phyloP scores from a whole-genome alignment of 1,140 invertebrate genomes.

The Cyclina sinensis region DNA sequence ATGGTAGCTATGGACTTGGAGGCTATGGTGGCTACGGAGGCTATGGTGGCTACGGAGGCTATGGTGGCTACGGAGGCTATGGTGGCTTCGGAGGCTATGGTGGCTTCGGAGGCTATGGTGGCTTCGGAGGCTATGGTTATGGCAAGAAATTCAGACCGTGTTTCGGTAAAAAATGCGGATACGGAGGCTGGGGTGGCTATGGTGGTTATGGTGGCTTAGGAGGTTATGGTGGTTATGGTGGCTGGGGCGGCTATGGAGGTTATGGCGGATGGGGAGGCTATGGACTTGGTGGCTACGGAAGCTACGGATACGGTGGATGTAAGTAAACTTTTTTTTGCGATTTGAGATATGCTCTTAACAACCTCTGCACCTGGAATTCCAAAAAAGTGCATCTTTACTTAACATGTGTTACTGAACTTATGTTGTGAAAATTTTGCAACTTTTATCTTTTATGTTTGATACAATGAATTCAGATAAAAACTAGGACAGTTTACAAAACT shows the following conservation, averaged over 20 bases:
- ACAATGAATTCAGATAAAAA: too few relatives aligned
- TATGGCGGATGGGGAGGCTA: neutral
- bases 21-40: neutral
- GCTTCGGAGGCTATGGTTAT: neutral
- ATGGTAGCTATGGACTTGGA: neutral
- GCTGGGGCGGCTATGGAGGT: neutral
- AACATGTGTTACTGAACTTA: too few relatives aligned
- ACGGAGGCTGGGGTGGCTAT: neutral
- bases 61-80: neutral
- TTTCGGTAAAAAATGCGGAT: neutral
- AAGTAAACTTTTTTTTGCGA: too few relatives aligned
- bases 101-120: neutral
- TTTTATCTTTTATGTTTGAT: too few relatives aligned
- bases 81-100: neutral
- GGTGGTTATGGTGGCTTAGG: slow-evolving; percentile 3
- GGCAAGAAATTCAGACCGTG: neutral
- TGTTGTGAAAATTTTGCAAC: too few relatives aligned
- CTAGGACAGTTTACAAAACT: too few relatives aligned
- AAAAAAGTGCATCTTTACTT: too few relatives aligned
- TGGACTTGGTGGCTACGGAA: neutral
- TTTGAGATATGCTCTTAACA: too few relatives aligned
- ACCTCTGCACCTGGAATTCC: too few relatives aligned
- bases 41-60: neutral
- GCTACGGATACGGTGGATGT: neutral
- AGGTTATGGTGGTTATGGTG: neutral